Evolutionary conservation across 2,113 vertebrate species (phyloP).

Genomic region (Salminus brasiliensis): DNA sequence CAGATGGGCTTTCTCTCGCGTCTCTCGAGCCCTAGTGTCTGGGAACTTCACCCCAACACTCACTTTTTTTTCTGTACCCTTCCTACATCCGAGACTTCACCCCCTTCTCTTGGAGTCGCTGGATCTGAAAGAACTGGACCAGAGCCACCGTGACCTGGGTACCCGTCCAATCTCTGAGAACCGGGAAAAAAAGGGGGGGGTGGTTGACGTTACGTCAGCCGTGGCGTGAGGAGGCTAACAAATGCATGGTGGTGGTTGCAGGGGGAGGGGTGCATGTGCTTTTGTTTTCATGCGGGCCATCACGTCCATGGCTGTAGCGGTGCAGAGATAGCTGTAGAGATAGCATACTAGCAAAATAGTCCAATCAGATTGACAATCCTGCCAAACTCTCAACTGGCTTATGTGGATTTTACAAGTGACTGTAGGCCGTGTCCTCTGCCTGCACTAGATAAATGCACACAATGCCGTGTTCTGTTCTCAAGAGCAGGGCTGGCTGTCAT

Average conservation of each 20-base stretch:
- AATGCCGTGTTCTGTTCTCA: too few species aligned
- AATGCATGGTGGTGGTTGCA: neutral
- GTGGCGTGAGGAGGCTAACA: neutral
- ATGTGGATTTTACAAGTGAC: too few species aligned
- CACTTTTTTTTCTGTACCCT: neutral
- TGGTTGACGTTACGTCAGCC: neutral
- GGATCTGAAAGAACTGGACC: constrained; percentile 18
- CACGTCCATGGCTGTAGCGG: neutral
- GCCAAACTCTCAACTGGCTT: too few species aligned
- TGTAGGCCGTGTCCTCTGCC: too few species aligned
- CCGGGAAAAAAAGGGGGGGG: neutral
- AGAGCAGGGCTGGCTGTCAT: too few species aligned
- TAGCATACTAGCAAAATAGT: too few species aligned
- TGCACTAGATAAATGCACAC: too few species aligned
- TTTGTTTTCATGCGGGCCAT: neutral
- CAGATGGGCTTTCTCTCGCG: constrained; percentile 73
- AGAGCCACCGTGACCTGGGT: constrained; percentile 19
- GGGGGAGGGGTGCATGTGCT: neutral
- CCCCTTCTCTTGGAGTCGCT: constrained; percentile 23
- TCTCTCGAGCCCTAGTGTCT: constrained; percentile 70
- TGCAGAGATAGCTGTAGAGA: neutral
- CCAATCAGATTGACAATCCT: neutral
- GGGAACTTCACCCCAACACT: constrained; percentile 49
- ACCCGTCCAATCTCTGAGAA: constrained; percentile 6
- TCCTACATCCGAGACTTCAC: constrained; percentile 22